Percentiles rank a stretch among this genome's conserved stretches.
Conservation (phyloP, 2,888 invertebrate genomes). For the Lissonota sp. region DNA sequence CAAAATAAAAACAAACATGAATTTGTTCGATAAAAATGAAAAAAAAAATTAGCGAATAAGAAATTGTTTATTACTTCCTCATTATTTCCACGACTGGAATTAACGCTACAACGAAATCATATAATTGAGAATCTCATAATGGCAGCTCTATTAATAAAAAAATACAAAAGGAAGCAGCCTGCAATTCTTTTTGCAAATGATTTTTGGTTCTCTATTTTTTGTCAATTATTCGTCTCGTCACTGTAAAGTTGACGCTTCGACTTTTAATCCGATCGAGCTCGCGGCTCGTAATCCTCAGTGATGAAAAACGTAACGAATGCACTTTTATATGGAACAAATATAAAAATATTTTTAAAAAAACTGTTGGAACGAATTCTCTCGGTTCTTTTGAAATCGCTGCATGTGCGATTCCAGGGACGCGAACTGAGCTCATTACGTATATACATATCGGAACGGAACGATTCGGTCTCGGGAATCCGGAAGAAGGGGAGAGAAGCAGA, state of each 20-base stretch:
- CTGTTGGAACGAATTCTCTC: not conserved
- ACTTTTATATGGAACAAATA: constrained; percentile 2
- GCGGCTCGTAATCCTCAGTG: constrained; percentile 1
- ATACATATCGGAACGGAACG: not conserved
- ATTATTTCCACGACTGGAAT: too few relatives aligned
- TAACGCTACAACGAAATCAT: too few relatives aligned
- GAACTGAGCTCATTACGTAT: not conserved
- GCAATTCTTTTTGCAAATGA: too few relatives aligned
- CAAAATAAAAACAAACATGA: too few relatives aligned
- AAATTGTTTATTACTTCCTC: too few relatives aligned
- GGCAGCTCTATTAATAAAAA: too few relatives aligned
- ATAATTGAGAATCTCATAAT: too few relatives aligned
- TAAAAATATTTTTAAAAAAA: constrained; percentile 7
- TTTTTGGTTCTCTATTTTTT: not conserved
- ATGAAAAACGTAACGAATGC: constrained; percentile 17
- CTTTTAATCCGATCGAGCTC: not conserved
- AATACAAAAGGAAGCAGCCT: too few relatives aligned
- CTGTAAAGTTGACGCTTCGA: not conserved
- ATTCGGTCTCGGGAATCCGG: constrained; percentile 1
- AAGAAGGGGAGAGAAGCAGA: not conserved
- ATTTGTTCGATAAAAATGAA: too few relatives aligned
- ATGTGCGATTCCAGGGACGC: not conserved
- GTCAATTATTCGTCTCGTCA: constrained; percentile 3
- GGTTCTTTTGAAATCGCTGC: not conserved
- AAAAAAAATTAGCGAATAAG: too few relatives aligned